Evolutionary conservation across 1,140 invertebrate species (phyloP), one percentile per base, ranked within the genome.

Genomic region (Battus philenor): DNA sequence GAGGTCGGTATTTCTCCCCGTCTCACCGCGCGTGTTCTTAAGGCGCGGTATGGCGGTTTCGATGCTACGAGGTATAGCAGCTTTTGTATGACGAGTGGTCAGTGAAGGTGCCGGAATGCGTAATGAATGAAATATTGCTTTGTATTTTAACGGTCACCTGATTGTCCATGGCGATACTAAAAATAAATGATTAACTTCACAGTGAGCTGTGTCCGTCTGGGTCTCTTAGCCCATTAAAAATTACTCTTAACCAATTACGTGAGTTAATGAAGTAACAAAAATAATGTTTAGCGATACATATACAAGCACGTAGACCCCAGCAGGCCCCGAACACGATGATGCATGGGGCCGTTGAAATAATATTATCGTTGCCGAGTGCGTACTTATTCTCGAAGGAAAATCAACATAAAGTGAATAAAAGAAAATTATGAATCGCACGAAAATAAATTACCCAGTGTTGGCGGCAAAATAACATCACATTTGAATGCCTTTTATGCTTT

Each of bases 371-470:
- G 75, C 78, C 72, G 49, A 74, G 71, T 76, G 71, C 68, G 61
- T 70, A 81, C 77, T 74, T 71, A 80, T 62, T 75, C 71, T 75
- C 77, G 51, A 77, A 79, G 73, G 73, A 82, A 85, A 85, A 85
- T 85, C 81, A 85, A 85, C 81, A 85, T 85, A 85, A 85, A 85
- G 81, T 85, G 81, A 85, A 85, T 85, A 85, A 85, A 85, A 82
- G 78, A 85, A 85, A 85, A 85, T 85, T 85, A 85, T 85, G 81
- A 85, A 85, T 81, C 71, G 77, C 81, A 68, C 70, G 62, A 63
- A 82, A 83, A 85, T 85, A 85, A 85, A 85, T 85, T 85, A 83
- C 75, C 66, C 68, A 55, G 72, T 74, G 77, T 85, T 80, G 78
- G 81, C 79, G 78, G 81, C 78, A 80, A 85, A 85, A 85, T 85